phyloP scores from a whole-genome alignment of 2,888 invertebrate species.

The Trissonchulus latispiculum region DNA sequence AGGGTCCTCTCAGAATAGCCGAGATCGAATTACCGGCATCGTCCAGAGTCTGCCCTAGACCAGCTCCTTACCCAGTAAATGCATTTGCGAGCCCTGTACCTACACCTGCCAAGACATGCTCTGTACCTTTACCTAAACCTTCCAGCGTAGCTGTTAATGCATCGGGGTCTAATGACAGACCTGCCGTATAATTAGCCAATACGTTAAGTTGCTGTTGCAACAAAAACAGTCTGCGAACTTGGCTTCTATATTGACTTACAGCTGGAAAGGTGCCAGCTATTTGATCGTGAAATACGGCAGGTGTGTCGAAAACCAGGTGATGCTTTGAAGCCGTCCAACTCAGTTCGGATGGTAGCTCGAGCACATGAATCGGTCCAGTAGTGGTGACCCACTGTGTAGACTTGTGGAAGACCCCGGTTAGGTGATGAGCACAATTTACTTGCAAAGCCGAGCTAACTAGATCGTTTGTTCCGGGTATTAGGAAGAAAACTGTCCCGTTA shows the following conservation, averaged over 20 bases:
- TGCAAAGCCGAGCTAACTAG: background rate
- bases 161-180: background rate
- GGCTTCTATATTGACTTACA: background rate
- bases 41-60: too few species aligned
- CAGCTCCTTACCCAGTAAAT: background rate
- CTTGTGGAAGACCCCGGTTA: background rate
- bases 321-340: background rate
- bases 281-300: too few species aligned
- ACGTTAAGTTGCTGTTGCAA: background rate
- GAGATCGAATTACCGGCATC: background rate
- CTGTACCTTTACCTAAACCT: background rate
- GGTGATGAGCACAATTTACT: conserved; percentile 13
- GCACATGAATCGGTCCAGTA: background rate
- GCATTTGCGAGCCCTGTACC: background rate
- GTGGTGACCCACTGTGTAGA: background rate
- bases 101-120: background rate
- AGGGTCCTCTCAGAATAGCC: background rate
- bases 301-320: too few species aligned
- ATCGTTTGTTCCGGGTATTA: conserved; percentile 13
- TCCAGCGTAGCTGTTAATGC: background rate
- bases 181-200: conserved; percentile 2
- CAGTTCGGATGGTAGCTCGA: background rate
- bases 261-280: too few species aligned
- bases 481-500: background rate
- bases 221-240: background rate